phyloP scores from a whole-genome alignment of 2,888 invertebrate genomes.

The Phorcus lineatus region DNA sequence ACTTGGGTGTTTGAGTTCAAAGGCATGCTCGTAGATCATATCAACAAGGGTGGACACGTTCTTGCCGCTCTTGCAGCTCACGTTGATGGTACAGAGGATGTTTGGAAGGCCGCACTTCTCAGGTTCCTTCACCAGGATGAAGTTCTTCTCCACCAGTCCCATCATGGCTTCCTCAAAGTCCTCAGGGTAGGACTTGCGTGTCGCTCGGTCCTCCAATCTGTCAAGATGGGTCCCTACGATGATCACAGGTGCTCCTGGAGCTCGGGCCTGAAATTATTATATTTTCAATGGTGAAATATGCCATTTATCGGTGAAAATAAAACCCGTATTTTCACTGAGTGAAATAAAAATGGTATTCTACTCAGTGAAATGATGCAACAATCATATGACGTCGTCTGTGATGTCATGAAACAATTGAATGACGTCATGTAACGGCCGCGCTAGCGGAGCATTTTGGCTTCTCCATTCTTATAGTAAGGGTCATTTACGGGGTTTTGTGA shows the following conservation, averaged over 20 bases:
- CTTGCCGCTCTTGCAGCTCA: slow-evolving; percentile 90
- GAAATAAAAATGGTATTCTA: no score
- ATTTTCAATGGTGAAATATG: not conserved
- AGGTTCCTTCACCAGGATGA: slow-evolving; percentile 92
- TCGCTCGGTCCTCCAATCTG: slow-evolving; percentile 79
- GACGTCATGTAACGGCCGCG: no score
- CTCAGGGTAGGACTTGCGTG: slow-evolving; percentile 80
- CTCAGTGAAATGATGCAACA: no score
- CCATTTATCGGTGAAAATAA: no score
- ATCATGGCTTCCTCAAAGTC: slow-evolving; percentile 91
- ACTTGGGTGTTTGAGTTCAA: slow-evolving; percentile 92
- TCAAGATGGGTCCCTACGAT: slow-evolving; percentile 98
- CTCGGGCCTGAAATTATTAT: slow-evolving; percentile 82
- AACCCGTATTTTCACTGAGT: no score
- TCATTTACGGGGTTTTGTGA: no score
- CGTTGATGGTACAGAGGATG: slow-evolving; percentile 89
- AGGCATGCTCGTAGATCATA: slow-evolving; percentile 94
- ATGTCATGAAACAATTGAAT: no score
- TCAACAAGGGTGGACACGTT: slow-evolving; percentile 93
- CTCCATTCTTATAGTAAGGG: no score
- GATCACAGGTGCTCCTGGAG: slow-evolving; percentile 96
- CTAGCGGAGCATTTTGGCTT: no score
- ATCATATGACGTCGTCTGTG: no score
- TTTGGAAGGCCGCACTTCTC: slow-evolving; percentile 96
- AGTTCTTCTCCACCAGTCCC: slow-evolving; percentile 78